phyloP scores from a whole-genome alignment of 2,888 invertebrate species.

The Hypselothyrea guttata region DNA sequence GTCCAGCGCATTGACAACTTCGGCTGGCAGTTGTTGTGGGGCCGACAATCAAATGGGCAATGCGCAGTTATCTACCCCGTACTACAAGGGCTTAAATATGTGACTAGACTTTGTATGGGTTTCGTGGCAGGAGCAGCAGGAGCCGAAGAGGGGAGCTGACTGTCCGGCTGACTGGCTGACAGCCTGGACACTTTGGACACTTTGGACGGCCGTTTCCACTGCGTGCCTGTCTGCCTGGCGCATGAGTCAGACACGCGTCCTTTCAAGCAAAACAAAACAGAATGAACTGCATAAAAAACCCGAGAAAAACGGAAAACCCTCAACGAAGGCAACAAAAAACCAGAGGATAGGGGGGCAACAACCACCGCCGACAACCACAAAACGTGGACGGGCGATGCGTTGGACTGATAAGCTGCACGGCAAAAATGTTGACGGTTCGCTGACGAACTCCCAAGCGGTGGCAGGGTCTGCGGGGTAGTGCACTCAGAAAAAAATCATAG shows the following conservation, averaged over 20 bases:
- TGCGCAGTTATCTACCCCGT: constrained; percentile 7
- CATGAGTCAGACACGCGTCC: constrained; percentile 45
- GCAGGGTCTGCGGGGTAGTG: neutral
- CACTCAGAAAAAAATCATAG: too few species aligned
- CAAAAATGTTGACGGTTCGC: constrained; percentile 36
- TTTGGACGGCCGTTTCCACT: neutral
- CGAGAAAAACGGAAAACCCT: constrained; percentile 18
- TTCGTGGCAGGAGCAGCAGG: constrained; percentile 14
- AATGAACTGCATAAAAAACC: neutral
- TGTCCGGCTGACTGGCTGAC: constrained; percentile 5
- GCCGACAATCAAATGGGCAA: constrained; percentile 40
- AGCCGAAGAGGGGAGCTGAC: neutral
- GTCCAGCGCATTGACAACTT: constrained; percentile 35
- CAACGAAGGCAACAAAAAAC: constrained; percentile 8
- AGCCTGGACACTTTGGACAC: constrained; percentile 33
- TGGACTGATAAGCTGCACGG: constrained; percentile 44
- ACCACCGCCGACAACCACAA: constrained; percentile 30
- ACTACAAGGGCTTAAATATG: constrained; percentile 24
- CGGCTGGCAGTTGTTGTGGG: constrained; percentile 19
- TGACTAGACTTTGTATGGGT: constrained; percentile 44
- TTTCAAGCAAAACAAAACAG: constrained; percentile 23
- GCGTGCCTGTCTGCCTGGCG: constrained; percentile 12
- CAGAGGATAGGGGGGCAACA: constrained; percentile 1
- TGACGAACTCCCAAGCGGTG: constrained; percentile 17
- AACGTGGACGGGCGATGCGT: constrained; percentile 31